These are phyloP conservation scores for Carassius auratus DNA, from an alignment of 2,113 vertebrate species.

Conservation along the genomic window DNA sequence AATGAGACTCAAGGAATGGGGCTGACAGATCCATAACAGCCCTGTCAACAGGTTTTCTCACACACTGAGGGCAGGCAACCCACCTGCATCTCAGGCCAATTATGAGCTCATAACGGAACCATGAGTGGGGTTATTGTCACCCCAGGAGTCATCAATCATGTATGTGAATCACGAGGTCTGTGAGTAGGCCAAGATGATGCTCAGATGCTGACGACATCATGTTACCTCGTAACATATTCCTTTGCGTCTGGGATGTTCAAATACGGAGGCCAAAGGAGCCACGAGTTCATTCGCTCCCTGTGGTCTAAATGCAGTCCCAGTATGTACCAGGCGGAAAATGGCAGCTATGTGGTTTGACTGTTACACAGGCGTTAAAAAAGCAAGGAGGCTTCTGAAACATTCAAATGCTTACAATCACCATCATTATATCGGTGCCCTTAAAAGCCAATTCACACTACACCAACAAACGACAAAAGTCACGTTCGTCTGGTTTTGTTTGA, in stretches of 20 bases:
- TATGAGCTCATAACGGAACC: conserved; percentile 48
- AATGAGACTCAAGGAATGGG: neutral
- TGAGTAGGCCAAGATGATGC: conserved; percentile 23
- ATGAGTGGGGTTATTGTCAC: conserved; percentile 36
- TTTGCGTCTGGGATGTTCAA: conserved; percentile 10
- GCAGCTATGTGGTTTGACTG: conserved; percentile 53
- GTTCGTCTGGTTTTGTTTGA: neutral
- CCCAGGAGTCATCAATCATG: conserved; percentile 52
- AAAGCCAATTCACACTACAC: neutral
- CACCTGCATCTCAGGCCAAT: conserved; percentile 38
- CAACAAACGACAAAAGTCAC: neutral
- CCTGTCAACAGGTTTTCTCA: conserved; percentile 38
- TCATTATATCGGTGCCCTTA: conserved; percentile 1
- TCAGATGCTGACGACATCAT: conserved; percentile 57
- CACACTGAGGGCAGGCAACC: neutral
- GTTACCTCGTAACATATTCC: conserved; percentile 49
- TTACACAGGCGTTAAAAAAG: conserved; percentile 53
- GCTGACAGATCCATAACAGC: conserved; percentile 44
- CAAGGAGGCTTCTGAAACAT: conserved; percentile 41
- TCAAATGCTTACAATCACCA: neutral
- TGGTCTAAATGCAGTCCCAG: conserved; percentile 49
- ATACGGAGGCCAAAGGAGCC: conserved; percentile 43
- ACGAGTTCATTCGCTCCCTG: conserved; percentile 51
- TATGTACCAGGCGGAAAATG: conserved; percentile 50
- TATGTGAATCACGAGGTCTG: conserved; percentile 43